Evolutionary conservation across 2,888 invertebrate species (phyloP), one percentile per base, ranked within the genome.

Genomic region (Caenorhabditis wallacei): DNA sequence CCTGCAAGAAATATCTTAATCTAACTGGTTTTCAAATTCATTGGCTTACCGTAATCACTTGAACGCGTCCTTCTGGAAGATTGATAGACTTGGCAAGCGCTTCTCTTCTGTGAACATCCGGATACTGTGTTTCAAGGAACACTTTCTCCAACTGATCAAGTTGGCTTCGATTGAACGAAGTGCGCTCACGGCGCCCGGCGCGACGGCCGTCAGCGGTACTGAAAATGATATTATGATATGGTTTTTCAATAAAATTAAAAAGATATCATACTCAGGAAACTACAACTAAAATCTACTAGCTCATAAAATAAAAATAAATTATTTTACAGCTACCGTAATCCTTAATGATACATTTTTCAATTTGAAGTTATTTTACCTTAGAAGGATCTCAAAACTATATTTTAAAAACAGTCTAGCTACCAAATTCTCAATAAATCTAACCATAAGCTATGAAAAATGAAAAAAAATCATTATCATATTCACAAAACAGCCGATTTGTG

Each of bases 91-190:
- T 83, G 5, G 86, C 86, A 8, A 87, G 59, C 10, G 72, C 83
- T 63, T 87, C 87, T 46, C 87, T 46, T 63, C 68, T 82, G 37
- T 72, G 71, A 22, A 85, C 75, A 80, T 87, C 87, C 0, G 87
- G 87, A 57, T 87, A 87, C 53, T 85, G 82, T n/a, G 82, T 80
- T 10, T 75, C 69, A 40, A 75, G 66, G 74, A 89, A 89, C 5
- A 82, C 81, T 10, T 57, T 68, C 68, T 87, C 87, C 11, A 87
- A 74, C n/a, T 79, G 56, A 1, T 87, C 86, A 26, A 87, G 66
- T 30, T 87, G 87, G 26, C 59, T n/a, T 1, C 84, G 71, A 57
- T 82, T 87, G 76, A 87, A 87, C 3, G 85, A 85, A 0, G 87
- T 87, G 37, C 87, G 51, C 63, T 87, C 87, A 1, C 87, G 80